Evolutionary conservation across 2,888 invertebrate genomes (phyloP).

Genomic region (Eristalinus aeneus): DNA sequence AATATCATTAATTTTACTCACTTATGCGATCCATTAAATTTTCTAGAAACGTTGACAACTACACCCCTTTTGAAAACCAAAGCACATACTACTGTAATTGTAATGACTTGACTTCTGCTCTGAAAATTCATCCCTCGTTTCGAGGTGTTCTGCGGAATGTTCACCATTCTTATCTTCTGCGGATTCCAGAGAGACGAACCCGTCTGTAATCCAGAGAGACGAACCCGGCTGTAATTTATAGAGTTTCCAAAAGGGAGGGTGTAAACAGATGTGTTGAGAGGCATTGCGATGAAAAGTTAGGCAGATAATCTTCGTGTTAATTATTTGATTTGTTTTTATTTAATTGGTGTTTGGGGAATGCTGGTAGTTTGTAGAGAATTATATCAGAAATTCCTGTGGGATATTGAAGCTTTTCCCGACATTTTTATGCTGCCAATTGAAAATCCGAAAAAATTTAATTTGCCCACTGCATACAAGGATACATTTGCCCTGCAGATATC

Average conservation of each 20-base stretch:
- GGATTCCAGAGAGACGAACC: conserved; percentile 32
- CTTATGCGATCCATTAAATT: conserved; percentile 54
- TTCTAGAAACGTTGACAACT: conserved; percentile 54
- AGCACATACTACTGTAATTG: conserved; percentile 43
- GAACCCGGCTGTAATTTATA: conserved; percentile 5
- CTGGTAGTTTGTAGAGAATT: conserved; percentile 40
- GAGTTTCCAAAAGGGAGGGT: conserved; percentile 28
- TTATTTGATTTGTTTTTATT: conserved; percentile 70
- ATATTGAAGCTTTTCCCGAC: not conserved
- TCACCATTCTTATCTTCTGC: not conserved
- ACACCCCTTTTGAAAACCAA: conserved; percentile 53
- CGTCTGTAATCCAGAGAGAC: conserved; percentile 26
- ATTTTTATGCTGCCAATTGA: too few relatives aligned
- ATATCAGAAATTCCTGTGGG: conserved; percentile 2
- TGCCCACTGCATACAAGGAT: not conserved
- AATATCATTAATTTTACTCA: conserved; percentile 61
- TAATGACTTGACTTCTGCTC: conserved; percentile 64
- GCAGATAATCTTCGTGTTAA: conserved; percentile 67
- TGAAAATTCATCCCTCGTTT: conserved; percentile 31
- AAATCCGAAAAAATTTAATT: too few relatives aligned
- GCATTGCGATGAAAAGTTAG: conserved; percentile 4
- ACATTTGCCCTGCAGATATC: conserved; percentile 35
- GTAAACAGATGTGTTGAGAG: not conserved
- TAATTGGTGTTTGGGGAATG: conserved; percentile 61
- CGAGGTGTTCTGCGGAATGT: conserved; percentile 32